Base-by-base conservation (phyloP, 2,797 vertebrate genomes). In the Fratercula arctica region DNA sequence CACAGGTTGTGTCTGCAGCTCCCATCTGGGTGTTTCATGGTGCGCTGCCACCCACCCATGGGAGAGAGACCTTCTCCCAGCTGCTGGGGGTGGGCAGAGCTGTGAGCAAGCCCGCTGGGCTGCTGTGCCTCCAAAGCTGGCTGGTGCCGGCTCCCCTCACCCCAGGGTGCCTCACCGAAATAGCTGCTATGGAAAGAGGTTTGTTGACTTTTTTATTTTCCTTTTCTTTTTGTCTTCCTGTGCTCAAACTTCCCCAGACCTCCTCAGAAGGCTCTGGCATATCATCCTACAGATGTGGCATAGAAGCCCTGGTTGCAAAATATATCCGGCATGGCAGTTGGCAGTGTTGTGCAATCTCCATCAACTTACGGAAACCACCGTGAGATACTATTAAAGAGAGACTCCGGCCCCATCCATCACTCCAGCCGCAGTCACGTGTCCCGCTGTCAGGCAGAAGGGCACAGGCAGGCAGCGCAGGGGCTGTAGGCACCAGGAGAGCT, bases 341-440 rank as follows among this genome's bases (percentile, higher is more conserved):
- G 98, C 97, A 93, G 89, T 89, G 97, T 98, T 98, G 97, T 98
- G 98, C 98, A 98, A 98, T 98, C 97, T 45, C 95, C 96, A 97
- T 97, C 98, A 98, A 98, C 98, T 98, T 98, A 98, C 98, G 98
- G 98, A 98, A 98, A 98, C 98, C 98, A 98, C 98, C 80, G 60
- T 85, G 97, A 89, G 96, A 96, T 84, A 89, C 93, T 78, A 90
- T 95, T 85, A 67, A 45, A 95, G 93, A 96, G 96, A 92, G 93
- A 94, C 92, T 95, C 92, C 74, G 46, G 87, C 43, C 53, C 87
- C 96, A 96, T 93, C 77, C 92, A 96, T 96, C 96, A 84, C 83
- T 95, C 91, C 77, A 89, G 97, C 95, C 88, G 8, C 96, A 96
- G 97, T 87, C 92, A 95, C 24, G 8, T 94, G 94, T 80, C 90